Base-by-base conservation (phyloP, 37 sponge, comb jelly and placozoan genomes). In the Lycopodina hypogea region DNA sequence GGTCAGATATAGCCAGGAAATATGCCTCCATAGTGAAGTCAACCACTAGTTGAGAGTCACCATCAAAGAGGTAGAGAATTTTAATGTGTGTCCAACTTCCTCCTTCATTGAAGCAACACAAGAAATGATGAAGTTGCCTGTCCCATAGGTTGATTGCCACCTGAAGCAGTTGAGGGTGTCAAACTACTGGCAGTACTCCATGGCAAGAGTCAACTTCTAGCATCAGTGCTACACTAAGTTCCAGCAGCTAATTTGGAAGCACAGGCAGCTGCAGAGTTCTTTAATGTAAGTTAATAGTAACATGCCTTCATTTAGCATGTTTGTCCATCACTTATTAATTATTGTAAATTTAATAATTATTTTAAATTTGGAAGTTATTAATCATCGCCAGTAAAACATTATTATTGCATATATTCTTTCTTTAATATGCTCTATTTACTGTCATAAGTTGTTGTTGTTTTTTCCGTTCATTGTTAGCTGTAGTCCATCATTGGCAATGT, bases 181-280 rank as follows among this genome's bases (percentile, higher is more conserved):
- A 0, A 69, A 69, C 73, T 87, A 80, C 65, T 92, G 93, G 93
- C 71, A 50, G 60, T 78, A 85, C 34, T 69, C 82, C 57, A 75
- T 82, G 57, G 89, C 90, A 21, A 50, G 93, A 50, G 69, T 88
- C 59, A 86, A 78, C 69, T 85, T 93, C 74, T 93, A 89, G 93
- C 75, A 75, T 33, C 64, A 74, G 83, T 88, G 93, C 53, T 74
- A 89, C 69, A 36, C 83, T 29, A 62, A 33, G 32, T 81, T 93
- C 37, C 73, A 86, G 51, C 21, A 1, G 72, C 45, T 18, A 28
- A 60, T 4, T 86, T 88, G 26, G 84, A 87, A 0, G 69, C 89
- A 29, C 45, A 71, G 32, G 21, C 69, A 19, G 86, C 89, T 39
- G 89, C 85, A 0, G 84, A 93, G 76, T 93, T 93, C 83, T 93